phyloP scores from a whole-genome alignment of 2,113 vertebrate species.

The Toxotes chatareus region DNA sequence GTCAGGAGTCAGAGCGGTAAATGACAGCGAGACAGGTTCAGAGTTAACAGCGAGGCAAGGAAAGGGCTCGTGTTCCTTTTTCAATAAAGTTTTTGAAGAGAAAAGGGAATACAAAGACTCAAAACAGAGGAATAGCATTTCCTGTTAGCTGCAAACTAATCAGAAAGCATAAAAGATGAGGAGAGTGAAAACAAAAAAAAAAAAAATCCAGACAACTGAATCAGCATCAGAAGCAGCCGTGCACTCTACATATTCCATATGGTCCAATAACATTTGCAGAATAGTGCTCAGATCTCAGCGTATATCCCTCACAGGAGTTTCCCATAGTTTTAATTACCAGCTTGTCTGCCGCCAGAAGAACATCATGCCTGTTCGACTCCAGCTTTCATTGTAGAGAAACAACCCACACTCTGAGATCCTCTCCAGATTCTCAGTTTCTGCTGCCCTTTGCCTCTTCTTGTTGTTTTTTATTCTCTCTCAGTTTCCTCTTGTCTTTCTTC shows the following conservation, averaged over 20 bases:
- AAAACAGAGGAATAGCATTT: constrained; percentile 9
- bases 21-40: constrained; percentile 23
- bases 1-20: constrained; percentile 44
- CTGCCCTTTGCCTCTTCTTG: constrained; percentile 32
- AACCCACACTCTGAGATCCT: constrained; percentile 39
- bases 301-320: constrained; percentile 57
- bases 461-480: constrained; percentile 46
- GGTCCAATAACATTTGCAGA: constrained; percentile 37
- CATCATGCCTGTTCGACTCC: constrained; percentile 34
- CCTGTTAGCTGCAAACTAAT: constrained; percentile 29
- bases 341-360: constrained; percentile 46
- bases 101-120: constrained; percentile 4
- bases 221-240: constrained; percentile 40
- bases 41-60: constrained; percentile 14
- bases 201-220: constrained; percentile 12
- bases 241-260: constrained; percentile 36
- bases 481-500: constrained; percentile 57
- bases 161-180: constrained; percentile 41
- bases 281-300: constrained; percentile 24
- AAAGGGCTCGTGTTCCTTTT: constrained; percentile 8
- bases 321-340: constrained; percentile 68
- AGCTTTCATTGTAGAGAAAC: constrained; percentile 36
- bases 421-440: constrained; percentile 13
- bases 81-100: constrained; percentile 5
- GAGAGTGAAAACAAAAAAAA: constrained; percentile 9